Evolutionary conservation across 2,797 vertebrate genomes (phyloP), one percentile per base, ranked within the genome.

Genomic region (Loris lydekkerianus): DNA sequence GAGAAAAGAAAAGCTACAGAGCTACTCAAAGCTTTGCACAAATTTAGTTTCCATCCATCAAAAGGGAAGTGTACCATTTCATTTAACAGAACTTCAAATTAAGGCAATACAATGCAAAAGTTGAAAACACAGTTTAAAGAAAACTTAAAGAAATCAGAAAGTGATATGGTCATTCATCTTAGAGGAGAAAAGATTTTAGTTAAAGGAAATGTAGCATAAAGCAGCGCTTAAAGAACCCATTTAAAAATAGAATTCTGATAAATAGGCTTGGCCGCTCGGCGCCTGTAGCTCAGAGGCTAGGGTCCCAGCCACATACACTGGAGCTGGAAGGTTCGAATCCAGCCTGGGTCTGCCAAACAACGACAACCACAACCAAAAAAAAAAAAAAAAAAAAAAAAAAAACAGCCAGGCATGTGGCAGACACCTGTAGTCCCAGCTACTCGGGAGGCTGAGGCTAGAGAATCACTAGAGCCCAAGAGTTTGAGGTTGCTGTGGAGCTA

Each of bases 151-250:
- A 86, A 89, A 92, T 56, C 27, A 86, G 34, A 80, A 95, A 92
- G 37, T 85, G 31, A 70, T 43, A 37, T 37, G 77, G 14, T 78
- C 65, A 37, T 20, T 77, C 34, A 85, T 70, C 11, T 78, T 43
- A 69, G 4, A 82, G 9, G 23, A 65, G 29, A 60, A 88, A 89
- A 89, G 29, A 27, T 86, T 82, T 93, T 85, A 90, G 58, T 91
- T 43, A 94, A 77, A 76, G 85, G 84, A 92, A 95, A 92, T 25
- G 10, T 37, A 92, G 60, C 80, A 92, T 73, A 86, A 93, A 93
- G 37, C 37, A 90, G 37, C 34, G 43, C 10, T 81, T 86, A 87
- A 95, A 75, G 46, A 90, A 27, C 11, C 77, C 43, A 46, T 46
- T 76, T 81, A 96, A 91, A 70, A 87, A 14, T 1, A 77, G n/a